Percentiles rank a stretch among this genome's conserved stretches.
phyloP scores from a whole-genome alignment of 2,797 vertebrate species.

The Urocyon cinereoargenteus region DNA sequence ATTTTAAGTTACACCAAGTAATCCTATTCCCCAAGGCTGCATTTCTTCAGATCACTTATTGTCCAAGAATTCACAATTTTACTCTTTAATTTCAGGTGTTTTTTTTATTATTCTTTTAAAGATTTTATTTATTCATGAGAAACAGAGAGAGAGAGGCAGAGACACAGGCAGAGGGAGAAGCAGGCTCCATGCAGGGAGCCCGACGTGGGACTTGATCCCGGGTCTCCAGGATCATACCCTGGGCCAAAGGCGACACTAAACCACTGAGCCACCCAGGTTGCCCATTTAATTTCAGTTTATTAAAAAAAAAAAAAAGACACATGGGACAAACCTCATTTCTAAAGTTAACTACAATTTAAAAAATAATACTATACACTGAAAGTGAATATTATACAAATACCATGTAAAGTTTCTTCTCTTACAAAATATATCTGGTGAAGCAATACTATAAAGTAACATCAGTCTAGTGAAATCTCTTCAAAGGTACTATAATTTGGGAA shows the following conservation, averaged over 20 bases:
- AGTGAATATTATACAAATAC: neutral
- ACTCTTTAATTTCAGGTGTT: neutral
- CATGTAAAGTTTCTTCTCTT: neutral
- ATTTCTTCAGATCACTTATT: neutral
- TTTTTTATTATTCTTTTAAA: too few species aligned
- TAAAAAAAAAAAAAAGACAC: neutral
- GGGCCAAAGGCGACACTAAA: too few species aligned
- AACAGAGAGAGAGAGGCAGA: too few species aligned
- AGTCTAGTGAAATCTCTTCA: neutral
- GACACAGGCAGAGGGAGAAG: too few species aligned
- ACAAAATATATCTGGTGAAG: neutral
- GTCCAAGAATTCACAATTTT: neutral
- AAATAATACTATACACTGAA: neutral
- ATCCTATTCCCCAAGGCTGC: neutral
- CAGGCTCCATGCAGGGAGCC: too few species aligned
- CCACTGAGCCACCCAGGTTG: too few species aligned
- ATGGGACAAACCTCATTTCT: neutral
- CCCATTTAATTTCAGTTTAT: neutral
- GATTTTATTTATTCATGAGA: too few species aligned
- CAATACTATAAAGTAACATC: neutral
- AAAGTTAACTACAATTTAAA: conserved; percentile 14
- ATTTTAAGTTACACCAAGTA: neutral
- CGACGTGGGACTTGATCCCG: too few species aligned
- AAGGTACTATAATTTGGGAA: neutral
- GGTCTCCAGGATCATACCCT: too few species aligned